These are phyloP conservation scores for Drosophila mojavensis DNA, from an alignment of 1,140 invertebrate genomes.

Conservation along the genomic window DNA sequence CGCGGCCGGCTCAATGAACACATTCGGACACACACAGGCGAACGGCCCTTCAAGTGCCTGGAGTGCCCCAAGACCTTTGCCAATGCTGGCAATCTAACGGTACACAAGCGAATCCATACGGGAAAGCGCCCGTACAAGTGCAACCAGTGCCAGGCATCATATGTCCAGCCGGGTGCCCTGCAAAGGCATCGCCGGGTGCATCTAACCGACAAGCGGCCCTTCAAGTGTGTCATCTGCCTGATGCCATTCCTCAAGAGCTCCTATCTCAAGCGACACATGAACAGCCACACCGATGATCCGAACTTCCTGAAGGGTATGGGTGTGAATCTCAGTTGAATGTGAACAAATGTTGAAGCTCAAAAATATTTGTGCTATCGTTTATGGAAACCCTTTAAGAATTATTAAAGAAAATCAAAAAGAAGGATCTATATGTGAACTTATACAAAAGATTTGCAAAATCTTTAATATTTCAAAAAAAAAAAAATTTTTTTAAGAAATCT, in stretches of 20 bases:
- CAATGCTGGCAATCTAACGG: conserved; percentile 33
- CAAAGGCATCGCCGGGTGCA: conserved; percentile 30
- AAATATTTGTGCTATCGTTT: neutral
- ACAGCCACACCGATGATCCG: conserved; percentile 1
- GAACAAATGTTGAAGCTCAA: neutral
- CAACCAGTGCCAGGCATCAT: conserved; percentile 28
- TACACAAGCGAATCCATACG: conserved; percentile 25
- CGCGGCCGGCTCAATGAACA: conserved; percentile 28
- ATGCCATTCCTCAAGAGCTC: conserved; percentile 6
- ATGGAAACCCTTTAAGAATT: neutral
- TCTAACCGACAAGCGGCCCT: conserved; percentile 6
- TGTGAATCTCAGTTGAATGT: neutral
- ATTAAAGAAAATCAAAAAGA: neutral
- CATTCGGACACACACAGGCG: conserved; percentile 25
- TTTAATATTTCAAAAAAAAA: neutral
- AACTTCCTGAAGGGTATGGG: neutral
- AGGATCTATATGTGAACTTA: neutral
- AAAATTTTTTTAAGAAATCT: neutral
- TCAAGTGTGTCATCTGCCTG: conserved; percentile 26
- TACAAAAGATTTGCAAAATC: neutral
- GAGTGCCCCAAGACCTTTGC: conserved; percentile 32
- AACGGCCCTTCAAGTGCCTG: conserved; percentile 16
- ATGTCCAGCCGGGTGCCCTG: conserved; percentile 27
- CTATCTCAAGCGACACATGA: conserved; percentile 33
- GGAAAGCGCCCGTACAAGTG: conserved; percentile 26